Evolutionary conservation across 2,888 invertebrate species (phyloP).

Genomic region (Eupithecia centaureata): DNA sequence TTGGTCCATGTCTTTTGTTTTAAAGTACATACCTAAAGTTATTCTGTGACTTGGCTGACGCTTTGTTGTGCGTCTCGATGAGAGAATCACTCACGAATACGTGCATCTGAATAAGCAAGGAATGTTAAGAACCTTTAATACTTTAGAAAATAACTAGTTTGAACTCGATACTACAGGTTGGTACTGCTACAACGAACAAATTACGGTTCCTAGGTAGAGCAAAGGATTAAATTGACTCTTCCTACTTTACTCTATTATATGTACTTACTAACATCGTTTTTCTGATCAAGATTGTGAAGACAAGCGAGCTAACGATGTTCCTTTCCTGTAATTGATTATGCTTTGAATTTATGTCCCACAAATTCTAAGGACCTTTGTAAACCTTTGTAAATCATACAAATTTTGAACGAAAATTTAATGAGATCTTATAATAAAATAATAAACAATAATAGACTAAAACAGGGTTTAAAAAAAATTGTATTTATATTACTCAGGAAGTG

Average conservation of each 20-base stretch:
- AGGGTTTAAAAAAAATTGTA: neutral
- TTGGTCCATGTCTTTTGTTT: no score
- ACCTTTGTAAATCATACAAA: neutral
- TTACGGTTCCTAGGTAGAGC: neutral
- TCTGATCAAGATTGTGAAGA: constrained; percentile 18
- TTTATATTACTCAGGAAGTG: neutral
- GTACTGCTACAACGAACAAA: constrained; percentile 1
- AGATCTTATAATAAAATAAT: no score
- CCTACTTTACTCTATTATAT: constrained; percentile 43
- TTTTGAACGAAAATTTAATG: neutral
- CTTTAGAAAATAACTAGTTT: neutral
- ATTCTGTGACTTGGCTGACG: no score
- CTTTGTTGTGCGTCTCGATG: no score
- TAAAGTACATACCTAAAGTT: no score
- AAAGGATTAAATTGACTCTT: constrained; percentile 40
- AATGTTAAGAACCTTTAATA: neutral
- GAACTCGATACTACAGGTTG: neutral
- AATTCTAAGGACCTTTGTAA: neutral
- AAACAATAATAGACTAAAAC: neutral
- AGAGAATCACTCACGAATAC: no score
- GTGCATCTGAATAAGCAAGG: neutral
- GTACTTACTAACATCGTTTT: constrained; percentile 6
- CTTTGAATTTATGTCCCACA: neutral
- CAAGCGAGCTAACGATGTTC: constrained; percentile 16
- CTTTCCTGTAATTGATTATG: constrained; percentile 12